Conservation (phyloP, 2,888 invertebrate genomes). For the Synanthedon tipuliformis region DNA sequence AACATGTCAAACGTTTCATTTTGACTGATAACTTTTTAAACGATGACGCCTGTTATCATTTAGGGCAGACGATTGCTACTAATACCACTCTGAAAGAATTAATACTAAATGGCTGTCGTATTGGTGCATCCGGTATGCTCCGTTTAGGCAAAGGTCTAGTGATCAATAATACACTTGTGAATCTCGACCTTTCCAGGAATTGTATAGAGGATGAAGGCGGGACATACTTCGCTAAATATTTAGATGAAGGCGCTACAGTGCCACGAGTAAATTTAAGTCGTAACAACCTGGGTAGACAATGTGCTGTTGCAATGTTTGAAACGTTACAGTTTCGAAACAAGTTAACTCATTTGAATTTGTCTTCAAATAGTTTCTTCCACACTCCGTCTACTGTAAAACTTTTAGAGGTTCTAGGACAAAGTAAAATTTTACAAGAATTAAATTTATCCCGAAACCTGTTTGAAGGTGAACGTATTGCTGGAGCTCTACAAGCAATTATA, state of each 20-base stretch:
- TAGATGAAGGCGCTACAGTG: constrained; percentile 14
- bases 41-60: constrained; percentile 31
- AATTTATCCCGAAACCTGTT: constrained; percentile 25
- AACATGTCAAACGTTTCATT: constrained; percentile 18
- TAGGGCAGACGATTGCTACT: constrained; percentile 22
- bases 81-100: constrained; percentile 25
- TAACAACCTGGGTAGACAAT: constrained; percentile 19
- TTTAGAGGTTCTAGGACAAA: constrained; percentile 17
- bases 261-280: constrained; percentile 19
- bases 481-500: constrained; percentile 16
- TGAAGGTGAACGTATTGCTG: constrained; percentile 13
- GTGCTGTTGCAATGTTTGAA: constrained; percentile 20
- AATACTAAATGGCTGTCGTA: constrained; percentile 26
- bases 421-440: constrained; percentile 18
- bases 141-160: constrained; percentile 15
- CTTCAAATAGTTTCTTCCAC: constrained; percentile 25
- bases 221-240: constrained; percentile 16
- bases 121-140: constrained; percentile 23
- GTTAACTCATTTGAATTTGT: constrained; percentile 26
- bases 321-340: constrained; percentile 18
- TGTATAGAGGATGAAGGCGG: constrained; percentile 26
- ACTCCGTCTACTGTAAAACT: constrained; percentile 16
- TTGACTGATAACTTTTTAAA: constrained; percentile 28
- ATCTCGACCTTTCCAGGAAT: constrained; percentile 23
- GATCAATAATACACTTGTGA: constrained; percentile 16